phyloP scores from a whole-genome alignment of 2,888 invertebrate species.

The Esperia sulphurella region DNA sequence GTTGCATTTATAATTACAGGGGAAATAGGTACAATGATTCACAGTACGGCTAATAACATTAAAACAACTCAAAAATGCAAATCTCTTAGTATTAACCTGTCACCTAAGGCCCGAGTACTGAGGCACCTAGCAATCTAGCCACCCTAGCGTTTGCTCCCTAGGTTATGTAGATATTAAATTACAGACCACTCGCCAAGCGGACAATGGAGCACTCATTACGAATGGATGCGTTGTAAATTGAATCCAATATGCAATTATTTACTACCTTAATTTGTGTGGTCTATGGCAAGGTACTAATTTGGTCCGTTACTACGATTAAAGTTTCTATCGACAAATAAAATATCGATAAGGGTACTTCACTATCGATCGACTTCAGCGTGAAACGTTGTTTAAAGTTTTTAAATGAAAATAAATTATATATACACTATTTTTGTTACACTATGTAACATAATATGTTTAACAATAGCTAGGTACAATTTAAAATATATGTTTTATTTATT shows the following conservation, averaged over 20 bases:
- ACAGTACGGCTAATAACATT: background rate
- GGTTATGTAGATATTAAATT: conserved; percentile 15
- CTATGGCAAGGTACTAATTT: background rate
- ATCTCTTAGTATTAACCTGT: background rate
- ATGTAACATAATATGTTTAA: no score
- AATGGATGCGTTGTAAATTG: background rate
- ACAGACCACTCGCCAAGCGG: background rate
- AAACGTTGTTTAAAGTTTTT: no score
- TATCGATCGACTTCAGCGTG: no score
- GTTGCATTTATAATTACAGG: background rate
- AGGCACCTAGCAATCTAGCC: conserved; percentile 7
- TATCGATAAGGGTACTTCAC: no score
- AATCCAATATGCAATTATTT: background rate
- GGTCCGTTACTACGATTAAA: no score
- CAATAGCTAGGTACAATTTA: no score
- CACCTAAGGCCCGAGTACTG: conserved; percentile 1
- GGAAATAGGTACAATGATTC: background rate
- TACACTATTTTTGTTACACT: no score
- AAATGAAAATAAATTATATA: no score
- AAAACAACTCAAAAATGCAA: background rate
- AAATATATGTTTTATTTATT: no score
- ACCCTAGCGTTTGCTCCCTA: conserved; percentile 16
- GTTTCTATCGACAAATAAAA: no score
- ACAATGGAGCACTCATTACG: background rate
- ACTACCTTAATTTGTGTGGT: background rate